Evolutionary conservation across 2,888 invertebrate species (phyloP), one percentile per base, ranked within the genome.

Genomic region (Stenolophus ochropezus): DNA sequence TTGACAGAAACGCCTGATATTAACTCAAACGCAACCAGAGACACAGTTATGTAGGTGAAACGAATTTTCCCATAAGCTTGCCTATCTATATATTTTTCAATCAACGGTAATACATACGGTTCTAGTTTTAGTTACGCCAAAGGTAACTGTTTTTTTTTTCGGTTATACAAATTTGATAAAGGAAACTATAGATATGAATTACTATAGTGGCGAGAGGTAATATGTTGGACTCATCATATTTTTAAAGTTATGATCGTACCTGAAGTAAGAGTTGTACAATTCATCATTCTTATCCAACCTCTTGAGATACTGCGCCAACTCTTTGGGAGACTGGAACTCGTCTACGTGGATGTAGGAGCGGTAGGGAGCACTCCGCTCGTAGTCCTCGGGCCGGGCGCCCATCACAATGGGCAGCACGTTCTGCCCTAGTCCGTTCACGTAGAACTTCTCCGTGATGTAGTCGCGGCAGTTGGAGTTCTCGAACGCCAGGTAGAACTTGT

Each of bases 391-490:
- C 61, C 96, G 93, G 0, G 97, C 98, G 0, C 98, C 98, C 98
- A 98, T 98, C 82, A 97, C 98, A 84, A 98, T 96, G 0, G 98
- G 98, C 84, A 98, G 89, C 58, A 97, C 94, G 89, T 96, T 95
- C 85, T 95, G 94, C 95, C 94, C 93, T 82, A 98, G 91, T 81
- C 97, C 98, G 87, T 98, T 98, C 77, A 98, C 96, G 89, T 97
- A 98, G 90, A 98, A 97, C 89, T 98, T 98, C 89, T 98, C 98
- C 0, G 98, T 98, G 85, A 98, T 96, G 88, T 98, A 98, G 89
- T 98, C 98, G 82, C 94, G 93, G 89, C 98, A 98, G 87, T 98
- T 98, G 27, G 98, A 98, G 89, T 98, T 98, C 89, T 98, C 98
- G 88, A 98, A 98, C 0, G 98, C 96, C 85, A 98, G 92, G 88